Evolutionary conservation across 1,140 invertebrate genomes (phyloP), one percentile per base, ranked within the genome.

Genomic region (Holcopasites calliopsidis): DNA sequence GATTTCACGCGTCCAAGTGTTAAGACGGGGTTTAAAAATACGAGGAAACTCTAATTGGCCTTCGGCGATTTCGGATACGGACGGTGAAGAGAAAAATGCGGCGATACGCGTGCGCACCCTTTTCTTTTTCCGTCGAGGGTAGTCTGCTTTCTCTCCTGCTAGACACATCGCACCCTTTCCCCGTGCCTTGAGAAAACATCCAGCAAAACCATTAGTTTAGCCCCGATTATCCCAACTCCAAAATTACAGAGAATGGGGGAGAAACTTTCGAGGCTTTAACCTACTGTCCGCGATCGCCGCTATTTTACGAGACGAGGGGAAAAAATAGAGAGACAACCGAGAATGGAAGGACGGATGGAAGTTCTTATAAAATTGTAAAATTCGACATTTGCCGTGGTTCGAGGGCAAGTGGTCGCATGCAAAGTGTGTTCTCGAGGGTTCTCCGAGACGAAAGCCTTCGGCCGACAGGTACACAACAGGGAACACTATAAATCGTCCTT

Each of bases 101-200:
- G 23, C 18, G 40, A 49, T 60, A 60, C 57, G 44, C 33, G 26
- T 23, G 38, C 31, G 11, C 55, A 40, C 33, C 44, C 58, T 65
- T 42, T 74, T 73, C 66, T 77, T 77, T 76, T 73, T 66, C 23
- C 62, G 60, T 64, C 38, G 5, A n/a, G 21, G 0, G 23, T 50
- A 65, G 35, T 75, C 71, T 83, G 69, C 64, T 80, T 83, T 76
- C 50, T 57, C n/a, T 72, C 70, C 54, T 26, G 7, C 10, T 50
- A 50, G 60, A 79, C 72, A 52, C 58, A 61, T 54, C 61, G 50
- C 77, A 79, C 66, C 72, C 82, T 82, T 77, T 76, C 50, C 40
- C 54, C 3, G 38, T n/a, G 7, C 38, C 18, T n/a, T 58, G 58
- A 31, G 58, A 69, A 84, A 58, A 47, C 60, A 55, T 42, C n/a